Evolutionary conservation across 2,113 vertebrate genomes (phyloP).

Genomic region (Craseonycteris thonglongyai): DNA sequence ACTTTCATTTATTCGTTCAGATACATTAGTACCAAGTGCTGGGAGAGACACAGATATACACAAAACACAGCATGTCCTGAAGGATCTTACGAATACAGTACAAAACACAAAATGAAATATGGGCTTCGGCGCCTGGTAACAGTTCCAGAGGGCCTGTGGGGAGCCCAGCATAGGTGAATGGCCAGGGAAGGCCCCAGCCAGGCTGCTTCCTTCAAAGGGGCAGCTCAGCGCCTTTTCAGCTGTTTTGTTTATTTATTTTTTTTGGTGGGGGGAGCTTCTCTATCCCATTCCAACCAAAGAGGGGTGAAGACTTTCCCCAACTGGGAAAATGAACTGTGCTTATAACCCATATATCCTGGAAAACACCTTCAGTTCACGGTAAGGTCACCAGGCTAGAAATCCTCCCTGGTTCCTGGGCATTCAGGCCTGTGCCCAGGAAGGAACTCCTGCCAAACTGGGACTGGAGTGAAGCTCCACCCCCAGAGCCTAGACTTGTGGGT

Average conservation of each 20-base stretch:
- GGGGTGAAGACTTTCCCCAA: background rate
- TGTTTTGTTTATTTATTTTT: no score
- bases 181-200: background rate
- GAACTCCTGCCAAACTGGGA: no score
- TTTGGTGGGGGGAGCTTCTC: background rate
- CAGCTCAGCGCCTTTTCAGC: background rate
- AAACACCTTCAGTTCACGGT: background rate
- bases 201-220: background rate
- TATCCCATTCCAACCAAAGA: background rate
- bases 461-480: background rate
- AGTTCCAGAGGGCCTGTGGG: background rate
- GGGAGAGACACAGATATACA: background rate
- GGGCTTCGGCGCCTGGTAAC: background rate
- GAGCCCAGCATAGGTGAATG: background rate
- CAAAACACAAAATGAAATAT: background rate
- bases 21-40: background rate
- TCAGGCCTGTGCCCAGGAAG: background rate
- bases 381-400: background rate
- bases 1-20: background rate
- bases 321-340: background rate
- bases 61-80: background rate
- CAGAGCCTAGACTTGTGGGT: background rate
- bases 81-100: background rate
- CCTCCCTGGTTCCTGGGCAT: background rate
- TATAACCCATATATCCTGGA: background rate